A percentile compares a stretch with the other conserved stretches of the same genome.
These are phyloP conservation scores for Trachurus trachurus DNA, from an alignment of 2,797 vertebrate genomes.

Conservation along the genomic window DNA sequence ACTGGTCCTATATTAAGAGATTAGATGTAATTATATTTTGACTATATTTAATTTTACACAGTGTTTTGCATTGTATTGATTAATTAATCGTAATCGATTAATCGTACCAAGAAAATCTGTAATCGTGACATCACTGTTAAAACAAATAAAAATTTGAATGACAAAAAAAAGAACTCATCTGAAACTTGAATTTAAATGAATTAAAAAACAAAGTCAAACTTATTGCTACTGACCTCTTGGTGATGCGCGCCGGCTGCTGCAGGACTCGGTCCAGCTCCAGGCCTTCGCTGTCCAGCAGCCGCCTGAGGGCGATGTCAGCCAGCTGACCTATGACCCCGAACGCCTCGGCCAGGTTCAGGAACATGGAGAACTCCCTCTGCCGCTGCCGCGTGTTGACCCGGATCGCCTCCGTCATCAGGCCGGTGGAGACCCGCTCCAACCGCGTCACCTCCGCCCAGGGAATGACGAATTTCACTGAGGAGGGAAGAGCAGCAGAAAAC, in stretches of 20 bases:
- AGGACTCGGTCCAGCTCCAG: slow-evolving; percentile 93
- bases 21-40: too few relatives aligned
- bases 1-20: too few relatives aligned
- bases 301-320: slow-evolving; percentile 93
- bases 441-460: slow-evolving; percentile 95
- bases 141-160: too few relatives aligned
- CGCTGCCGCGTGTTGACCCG: slow-evolving; percentile 89
- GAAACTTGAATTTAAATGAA: not conserved
- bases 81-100: too few relatives aligned
- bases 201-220: not conserved
- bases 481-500: not conserved
- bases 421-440: slow-evolving; percentile 92
- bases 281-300: slow-evolving; percentile 94
- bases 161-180: too few relatives aligned
- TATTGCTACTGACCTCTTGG: slow-evolving; percentile 88
- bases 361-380: slow-evolving; percentile 96
- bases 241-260: slow-evolving; percentile 92
- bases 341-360: slow-evolving; percentile 91
- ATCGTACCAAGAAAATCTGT: too few relatives aligned
- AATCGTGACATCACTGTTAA: too few relatives aligned
- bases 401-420: slow-evolving; percentile 92
- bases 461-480: slow-evolving; percentile 92
- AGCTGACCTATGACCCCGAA: slow-evolving; percentile 94
- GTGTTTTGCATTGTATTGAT: too few relatives aligned
- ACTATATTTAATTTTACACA: too few relatives aligned